Percentiles rank a stretch among this genome's conserved stretches.
Conservation (phyloP, 2,888 invertebrate species). For the Pachliopta kotzebuea region DNA sequence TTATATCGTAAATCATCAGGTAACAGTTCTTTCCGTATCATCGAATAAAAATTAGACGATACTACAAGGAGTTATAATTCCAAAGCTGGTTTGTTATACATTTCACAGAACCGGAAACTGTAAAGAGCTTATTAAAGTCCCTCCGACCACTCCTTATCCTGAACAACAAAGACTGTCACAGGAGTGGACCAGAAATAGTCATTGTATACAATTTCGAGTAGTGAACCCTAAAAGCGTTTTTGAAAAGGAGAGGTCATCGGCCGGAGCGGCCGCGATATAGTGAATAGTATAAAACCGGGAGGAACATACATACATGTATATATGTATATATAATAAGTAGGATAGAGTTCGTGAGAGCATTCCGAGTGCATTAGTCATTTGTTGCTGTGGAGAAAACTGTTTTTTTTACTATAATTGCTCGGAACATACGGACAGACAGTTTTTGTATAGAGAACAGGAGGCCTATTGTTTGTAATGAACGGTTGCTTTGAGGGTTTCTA, state of each 20-base stretch:
- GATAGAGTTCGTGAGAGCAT: slow-evolving; percentile 33
- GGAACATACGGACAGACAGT: slow-evolving; percentile 16
- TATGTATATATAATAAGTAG: slow-evolving; percentile 12
- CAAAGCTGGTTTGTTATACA: not conserved
- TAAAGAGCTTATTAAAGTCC: slow-evolving; percentile 14
- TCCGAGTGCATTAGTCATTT: slow-evolving; percentile 32
- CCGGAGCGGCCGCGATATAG: slow-evolving; percentile 26
- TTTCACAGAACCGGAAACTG: slow-evolving; percentile 10
- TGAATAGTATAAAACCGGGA: slow-evolving; percentile 23
- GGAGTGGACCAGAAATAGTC: slow-evolving; percentile 19
- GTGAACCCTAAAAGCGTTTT: slow-evolving; percentile 21
- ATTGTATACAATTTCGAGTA: slow-evolving; percentile 22
- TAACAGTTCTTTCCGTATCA: no score
- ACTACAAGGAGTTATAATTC: no score
- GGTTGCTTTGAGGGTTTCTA: slow-evolving; percentile 25
- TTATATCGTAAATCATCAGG: no score
- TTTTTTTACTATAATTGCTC: slow-evolving; percentile 18
- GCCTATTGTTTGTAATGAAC: slow-evolving; percentile 20
- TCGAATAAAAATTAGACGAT: no score
- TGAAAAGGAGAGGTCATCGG: slow-evolving; percentile 35
- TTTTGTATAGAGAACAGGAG: slow-evolving; percentile 21
- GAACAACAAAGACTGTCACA: slow-evolving; percentile 24
- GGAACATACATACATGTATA: slow-evolving; percentile 4
- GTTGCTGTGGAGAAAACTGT: slow-evolving; percentile 7
- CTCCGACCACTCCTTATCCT: slow-evolving; percentile 7